Evolutionary conservation across 2,113 vertebrate species (phyloP).

Genomic region (Bambusicola thoracicus): DNA sequence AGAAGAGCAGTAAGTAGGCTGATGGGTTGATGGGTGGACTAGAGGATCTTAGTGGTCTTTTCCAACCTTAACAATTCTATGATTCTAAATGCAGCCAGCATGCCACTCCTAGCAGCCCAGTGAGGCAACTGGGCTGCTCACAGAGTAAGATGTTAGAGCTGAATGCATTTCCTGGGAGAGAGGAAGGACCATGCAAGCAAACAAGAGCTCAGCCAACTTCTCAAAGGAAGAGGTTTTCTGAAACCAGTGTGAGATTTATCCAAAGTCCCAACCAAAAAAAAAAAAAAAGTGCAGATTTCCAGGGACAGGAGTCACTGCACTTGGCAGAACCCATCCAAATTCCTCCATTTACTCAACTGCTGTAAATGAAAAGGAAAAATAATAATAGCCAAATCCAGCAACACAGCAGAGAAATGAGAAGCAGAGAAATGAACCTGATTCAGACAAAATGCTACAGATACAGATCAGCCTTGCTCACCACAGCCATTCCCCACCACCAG

Average conservation of each 20-base stretch:
- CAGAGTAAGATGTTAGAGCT: background rate
- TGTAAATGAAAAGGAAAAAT: background rate
- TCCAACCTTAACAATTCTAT: too few species aligned
- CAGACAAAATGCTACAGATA: background rate
- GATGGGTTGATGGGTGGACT: too few species aligned
- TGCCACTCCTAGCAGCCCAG: background rate
- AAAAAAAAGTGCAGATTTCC: background rate
- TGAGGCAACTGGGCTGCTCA: constrained; percentile 24
- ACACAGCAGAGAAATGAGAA: background rate
- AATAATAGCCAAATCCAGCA: background rate
- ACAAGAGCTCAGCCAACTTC: background rate
- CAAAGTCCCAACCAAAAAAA: background rate
- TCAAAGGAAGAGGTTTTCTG: constrained; percentile 11
- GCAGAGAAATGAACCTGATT: background rate
- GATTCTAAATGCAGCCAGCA: background rate
- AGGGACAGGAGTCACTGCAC: background rate
- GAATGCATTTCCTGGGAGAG: background rate
- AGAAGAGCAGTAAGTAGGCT: background rate
- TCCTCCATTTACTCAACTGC: background rate
- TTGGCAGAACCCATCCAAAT: background rate
- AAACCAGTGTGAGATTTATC: background rate
- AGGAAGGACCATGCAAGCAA: background rate
- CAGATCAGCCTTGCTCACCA: fast-evolving
- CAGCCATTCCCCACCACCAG: background rate
- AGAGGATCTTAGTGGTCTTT: too few species aligned